These are phyloP conservation scores for Antedon bifida DNA, from an alignment of 35 echinoderm and acorn worm species.

Conservation along the genomic window DNA sequence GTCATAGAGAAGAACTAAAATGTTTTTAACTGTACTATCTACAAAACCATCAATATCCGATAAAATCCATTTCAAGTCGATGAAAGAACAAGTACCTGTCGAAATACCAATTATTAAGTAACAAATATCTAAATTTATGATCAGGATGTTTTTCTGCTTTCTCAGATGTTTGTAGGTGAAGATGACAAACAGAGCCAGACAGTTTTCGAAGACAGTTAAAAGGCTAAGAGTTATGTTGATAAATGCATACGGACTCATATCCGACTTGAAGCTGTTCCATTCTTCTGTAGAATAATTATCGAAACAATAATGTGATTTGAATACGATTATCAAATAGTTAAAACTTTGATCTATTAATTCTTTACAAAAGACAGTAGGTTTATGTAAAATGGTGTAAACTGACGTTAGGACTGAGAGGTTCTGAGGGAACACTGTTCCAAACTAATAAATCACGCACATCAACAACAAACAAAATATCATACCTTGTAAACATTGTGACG, in stretches of 20 bases:
- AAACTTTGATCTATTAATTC: no score
- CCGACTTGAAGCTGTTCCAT: background rate
- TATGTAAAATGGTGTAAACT: no score
- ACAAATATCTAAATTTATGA: background rate
- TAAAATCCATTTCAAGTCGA: background rate
- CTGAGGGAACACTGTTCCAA: no score
- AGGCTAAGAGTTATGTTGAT: background rate
- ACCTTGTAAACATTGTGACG: no score
- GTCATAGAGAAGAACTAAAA: background rate
- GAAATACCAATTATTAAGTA: background rate
- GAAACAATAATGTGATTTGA: background rate
- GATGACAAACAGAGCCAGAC: background rate
- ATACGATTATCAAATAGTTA: no score
- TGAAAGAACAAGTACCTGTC: background rate
- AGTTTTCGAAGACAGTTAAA: background rate
- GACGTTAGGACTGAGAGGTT: no score
- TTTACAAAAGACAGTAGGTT: no score
- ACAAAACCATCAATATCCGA: background rate
- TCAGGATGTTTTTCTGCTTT: background rate
- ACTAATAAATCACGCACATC: no score
- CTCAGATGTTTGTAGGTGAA: background rate
- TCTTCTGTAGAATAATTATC: background rate
- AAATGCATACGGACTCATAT: background rate
- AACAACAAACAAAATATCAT: no score
- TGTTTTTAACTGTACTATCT: background rate